These are phyloP conservation scores for Diadegma fenestrale DNA, from an alignment of 2,888 invertebrate genomes.

Conservation along the genomic window DNA sequence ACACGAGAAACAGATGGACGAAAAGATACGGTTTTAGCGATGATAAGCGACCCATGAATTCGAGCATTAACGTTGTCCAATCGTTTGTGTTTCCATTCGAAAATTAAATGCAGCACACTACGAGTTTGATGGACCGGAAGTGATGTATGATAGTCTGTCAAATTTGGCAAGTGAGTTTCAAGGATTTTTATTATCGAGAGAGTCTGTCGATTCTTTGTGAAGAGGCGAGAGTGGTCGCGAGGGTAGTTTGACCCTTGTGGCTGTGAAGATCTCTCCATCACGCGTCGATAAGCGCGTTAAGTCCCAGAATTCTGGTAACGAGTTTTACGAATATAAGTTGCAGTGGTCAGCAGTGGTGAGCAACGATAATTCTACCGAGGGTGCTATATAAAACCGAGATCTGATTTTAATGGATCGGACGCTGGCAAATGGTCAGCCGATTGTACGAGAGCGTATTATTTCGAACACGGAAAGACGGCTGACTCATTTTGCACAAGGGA, in stretches of 20 bases:
- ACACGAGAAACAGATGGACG: not conserved
- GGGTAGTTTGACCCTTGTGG: slow-evolving; percentile 25
- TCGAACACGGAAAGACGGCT: slow-evolving; percentile 70
- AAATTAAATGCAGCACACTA: not conserved
- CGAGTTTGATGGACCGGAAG: slow-evolving; percentile 11
- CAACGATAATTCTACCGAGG: slow-evolving; percentile 70
- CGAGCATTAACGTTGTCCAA: not conserved
- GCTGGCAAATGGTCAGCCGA: slow-evolving; percentile 78
- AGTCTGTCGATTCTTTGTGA: slow-evolving; percentile 40
- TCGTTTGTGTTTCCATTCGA: slow-evolving; percentile 12
- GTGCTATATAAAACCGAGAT: slow-evolving; percentile 71
- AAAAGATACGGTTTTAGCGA: not conserved
- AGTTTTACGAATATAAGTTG: slow-evolving; percentile 77
- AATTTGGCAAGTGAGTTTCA: slow-evolving; percentile 30
- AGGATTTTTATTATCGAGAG: slow-evolving; percentile 58
- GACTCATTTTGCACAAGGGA: slow-evolving; percentile 69
- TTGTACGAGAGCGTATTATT: slow-evolving; percentile 76
- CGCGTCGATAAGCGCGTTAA: slow-evolving; percentile 76
- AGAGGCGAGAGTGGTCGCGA: slow-evolving; percentile 22
- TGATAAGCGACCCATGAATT: not conserved
- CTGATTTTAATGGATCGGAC: slow-evolving; percentile 81
- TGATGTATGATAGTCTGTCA: slow-evolving; percentile 1
- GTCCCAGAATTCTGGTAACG: slow-evolving; percentile 80
- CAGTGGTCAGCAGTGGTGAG: slow-evolving; percentile 60
- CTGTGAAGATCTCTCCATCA: slow-evolving; percentile 66